Percentiles rank a stretch among this genome's conserved stretches.
These are phyloP conservation scores for Metellina segmentata DNA, from an alignment of 2,888 invertebrate genomes.

Conservation along the genomic window DNA sequence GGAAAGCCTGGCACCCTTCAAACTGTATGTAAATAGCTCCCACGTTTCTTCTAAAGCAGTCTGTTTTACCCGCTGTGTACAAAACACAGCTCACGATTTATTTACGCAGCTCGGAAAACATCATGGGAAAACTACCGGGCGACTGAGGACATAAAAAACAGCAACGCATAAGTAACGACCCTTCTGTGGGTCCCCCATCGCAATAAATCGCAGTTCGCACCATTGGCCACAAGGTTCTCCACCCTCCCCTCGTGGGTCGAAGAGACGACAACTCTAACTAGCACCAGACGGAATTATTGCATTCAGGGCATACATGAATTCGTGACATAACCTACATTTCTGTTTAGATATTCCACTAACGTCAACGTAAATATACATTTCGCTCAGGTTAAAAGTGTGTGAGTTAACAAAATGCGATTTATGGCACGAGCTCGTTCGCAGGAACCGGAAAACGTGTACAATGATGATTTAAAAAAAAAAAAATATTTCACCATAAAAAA, in stretches of 20 bases:
- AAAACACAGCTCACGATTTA: neutral
- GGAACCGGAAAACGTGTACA: neutral
- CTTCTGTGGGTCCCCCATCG: neutral
- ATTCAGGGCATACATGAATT: neutral
- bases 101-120: neutral
- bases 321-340: neutral
- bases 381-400: neutral
- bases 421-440: neutral
- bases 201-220: neutral
- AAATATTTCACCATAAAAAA: too few species aligned
- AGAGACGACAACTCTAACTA: neutral
- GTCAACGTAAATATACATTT: neutral
- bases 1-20: too few species aligned
- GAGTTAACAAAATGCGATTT: neutral
- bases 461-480: too few species aligned
- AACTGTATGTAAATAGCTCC: too few species aligned
- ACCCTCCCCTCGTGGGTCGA: neutral
- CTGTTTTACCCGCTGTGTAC: neutral
- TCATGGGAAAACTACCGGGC: neutral
- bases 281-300: neutral
- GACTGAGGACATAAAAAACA: neutral
- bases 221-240: neutral
- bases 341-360: slow-evolving; percentile 9
- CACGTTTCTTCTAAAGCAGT: neutral
- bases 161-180: neutral